A percentile compares a stretch with the other conserved stretches of the same genome.
These are phyloP conservation scores for Oryzias curvinotus DNA, from an alignment of 2,113 vertebrate genomes.

Conservation along the genomic window DNA sequence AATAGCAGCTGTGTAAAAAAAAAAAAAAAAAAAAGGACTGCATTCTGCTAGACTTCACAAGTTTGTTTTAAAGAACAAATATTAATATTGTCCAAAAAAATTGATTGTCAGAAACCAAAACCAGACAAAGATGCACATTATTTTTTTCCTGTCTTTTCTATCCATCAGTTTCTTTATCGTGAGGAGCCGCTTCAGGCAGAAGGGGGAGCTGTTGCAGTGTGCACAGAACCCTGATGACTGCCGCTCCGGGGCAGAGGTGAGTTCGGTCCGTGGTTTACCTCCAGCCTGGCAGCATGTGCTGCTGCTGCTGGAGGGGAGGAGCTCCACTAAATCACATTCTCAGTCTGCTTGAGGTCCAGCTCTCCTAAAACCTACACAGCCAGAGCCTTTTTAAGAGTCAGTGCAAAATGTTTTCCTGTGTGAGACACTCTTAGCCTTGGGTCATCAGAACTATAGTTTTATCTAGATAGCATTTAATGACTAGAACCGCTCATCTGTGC, in stretches of 20 bases:
- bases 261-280: slow-evolving; percentile 53
- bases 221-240: slow-evolving; percentile 12
- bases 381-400: slow-evolving; percentile 2
- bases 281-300: slow-evolving; percentile 50
- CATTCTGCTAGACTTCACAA: slow-evolving; percentile 5
- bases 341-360: slow-evolving; percentile 36
- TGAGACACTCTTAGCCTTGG: background rate
- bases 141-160: background rate
- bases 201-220: slow-evolving; percentile 58
- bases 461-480: background rate
- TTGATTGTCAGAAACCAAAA: slow-evolving; percentile 36
- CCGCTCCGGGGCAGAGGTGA: slow-evolving; percentile 24
- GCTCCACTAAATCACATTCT: slow-evolving; percentile 56
- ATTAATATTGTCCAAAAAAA: slow-evolving; percentile 9
- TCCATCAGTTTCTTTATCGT: background rate
- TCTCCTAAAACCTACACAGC: slow-evolving; percentile 16
- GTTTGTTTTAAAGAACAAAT: slow-evolving; percentile 19
- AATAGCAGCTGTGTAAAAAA: slow-evolving; percentile 27
- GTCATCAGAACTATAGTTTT: no score
- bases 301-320: slow-evolving; percentile 51
- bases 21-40: background rate
- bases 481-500: slow-evolving; percentile 6
- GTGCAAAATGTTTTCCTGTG: background rate
- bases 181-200: slow-evolving; percentile 38
- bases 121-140: slow-evolving; percentile 11